phyloP scores from a whole-genome alignment of 2,888 invertebrate genomes.

The Drosophila dives region DNA sequence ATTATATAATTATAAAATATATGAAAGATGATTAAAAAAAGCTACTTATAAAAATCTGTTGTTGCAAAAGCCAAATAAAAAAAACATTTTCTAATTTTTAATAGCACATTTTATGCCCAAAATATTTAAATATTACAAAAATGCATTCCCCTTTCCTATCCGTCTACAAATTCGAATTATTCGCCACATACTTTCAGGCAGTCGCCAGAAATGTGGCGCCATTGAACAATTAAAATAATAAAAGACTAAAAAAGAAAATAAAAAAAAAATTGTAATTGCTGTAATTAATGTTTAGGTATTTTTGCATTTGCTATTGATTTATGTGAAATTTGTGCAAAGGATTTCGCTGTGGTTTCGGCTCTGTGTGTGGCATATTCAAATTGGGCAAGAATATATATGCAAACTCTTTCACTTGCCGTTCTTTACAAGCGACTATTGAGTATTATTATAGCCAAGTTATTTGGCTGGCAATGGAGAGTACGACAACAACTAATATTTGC shows the following conservation, averaged over 20 bases:
- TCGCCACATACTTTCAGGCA: constrained; percentile 61
- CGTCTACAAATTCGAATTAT: background rate
- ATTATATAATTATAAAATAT: background rate
- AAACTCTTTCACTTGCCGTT: constrained; percentile 74
- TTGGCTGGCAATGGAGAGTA: constrained; percentile 56
- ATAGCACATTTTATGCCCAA: background rate
- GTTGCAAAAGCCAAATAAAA: background rate
- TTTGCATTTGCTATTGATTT: constrained; percentile 51
- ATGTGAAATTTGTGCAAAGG: constrained; percentile 48
- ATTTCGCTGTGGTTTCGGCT: background rate
- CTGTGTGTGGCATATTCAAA: constrained; percentile 78
- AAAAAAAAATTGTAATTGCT: constrained; percentile 24
- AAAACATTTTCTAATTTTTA: background rate
- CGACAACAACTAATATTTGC: constrained; percentile 71
- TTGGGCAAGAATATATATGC: constrained; percentile 59
- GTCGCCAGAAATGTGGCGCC: constrained; percentile 21
- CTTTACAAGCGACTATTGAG: constrained; percentile 26
- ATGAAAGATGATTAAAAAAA: too few relatives aligned
- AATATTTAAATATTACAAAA: background rate
- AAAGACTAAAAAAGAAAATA: constrained; percentile 13
- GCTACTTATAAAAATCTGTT: too few relatives aligned
- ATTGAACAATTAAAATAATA: constrained; percentile 4
- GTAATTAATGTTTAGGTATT: constrained; percentile 23
- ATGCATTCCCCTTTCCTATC: background rate
- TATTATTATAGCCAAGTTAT: constrained; percentile 67